Evolutionary conservation across 2,113 vertebrate genomes (phyloP).

Genomic region (Paedocypris sp.): DNA sequence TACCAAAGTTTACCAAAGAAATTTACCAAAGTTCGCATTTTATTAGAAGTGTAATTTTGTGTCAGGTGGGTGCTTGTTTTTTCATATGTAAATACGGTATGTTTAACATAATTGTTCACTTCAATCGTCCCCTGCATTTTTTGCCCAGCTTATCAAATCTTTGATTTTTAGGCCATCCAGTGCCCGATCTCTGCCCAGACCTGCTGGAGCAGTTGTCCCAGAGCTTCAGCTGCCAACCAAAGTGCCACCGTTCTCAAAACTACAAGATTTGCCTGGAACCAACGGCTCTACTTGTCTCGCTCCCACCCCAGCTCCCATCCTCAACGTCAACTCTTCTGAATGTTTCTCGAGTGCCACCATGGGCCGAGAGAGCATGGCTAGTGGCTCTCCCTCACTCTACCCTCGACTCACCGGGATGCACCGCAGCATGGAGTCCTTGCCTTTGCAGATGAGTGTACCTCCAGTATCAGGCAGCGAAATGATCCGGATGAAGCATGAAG

Average conservation of each 20-base stretch:
- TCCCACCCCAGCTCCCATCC: conserved; percentile 84
- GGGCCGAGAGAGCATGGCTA: conserved; percentile 48
- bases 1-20: too few species aligned
- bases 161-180: conserved; percentile 59
- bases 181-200: conserved; percentile 74
- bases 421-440: conserved; percentile 89
- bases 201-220: conserved; percentile 56
- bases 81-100: too few species aligned
- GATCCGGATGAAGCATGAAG: conserved; percentile 47
- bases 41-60: too few species aligned
- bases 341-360: conserved; percentile 76
- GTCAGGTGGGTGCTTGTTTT: too few species aligned
- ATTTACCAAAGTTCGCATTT: too few species aligned
- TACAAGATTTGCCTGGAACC: conserved; percentile 61
- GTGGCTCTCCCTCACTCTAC: conserved; percentile 72
- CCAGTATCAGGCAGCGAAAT: conserved; percentile 43
- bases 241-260: conserved; percentile 64
- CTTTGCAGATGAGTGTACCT: conserved; percentile 83
- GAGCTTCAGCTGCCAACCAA: conserved; percentile 58
- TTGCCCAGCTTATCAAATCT: too few species aligned
- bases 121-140: too few species aligned
- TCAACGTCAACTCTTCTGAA: conserved; percentile 84
- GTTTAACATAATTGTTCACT: too few species aligned
- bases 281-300: conserved; percentile 62
- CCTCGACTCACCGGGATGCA: conserved; percentile 81